Percentiles rank a stretch among this genome's conserved stretches.
phyloP scores from a whole-genome alignment of 2,113 vertebrate species.

The Phyllostomus discolor region DNA sequence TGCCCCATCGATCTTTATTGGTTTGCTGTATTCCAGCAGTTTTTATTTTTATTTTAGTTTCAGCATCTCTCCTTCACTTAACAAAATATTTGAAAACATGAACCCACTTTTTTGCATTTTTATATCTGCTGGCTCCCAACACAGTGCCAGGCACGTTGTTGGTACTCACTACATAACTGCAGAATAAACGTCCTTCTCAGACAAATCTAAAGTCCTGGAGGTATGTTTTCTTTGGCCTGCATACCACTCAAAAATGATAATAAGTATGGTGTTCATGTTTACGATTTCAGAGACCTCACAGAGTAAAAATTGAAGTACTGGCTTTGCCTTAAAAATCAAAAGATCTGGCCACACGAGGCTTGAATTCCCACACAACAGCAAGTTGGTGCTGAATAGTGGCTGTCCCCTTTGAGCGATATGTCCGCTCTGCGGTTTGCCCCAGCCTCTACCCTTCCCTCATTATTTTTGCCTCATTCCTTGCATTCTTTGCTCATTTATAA shows the following conservation, averaged over 20 bases:
- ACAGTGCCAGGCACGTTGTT: not conserved
- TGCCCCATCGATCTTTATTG: fast-evolving
- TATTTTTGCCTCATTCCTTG: not conserved
- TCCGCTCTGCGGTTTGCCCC: not conserved
- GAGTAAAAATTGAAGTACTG: not conserved
- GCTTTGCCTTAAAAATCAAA: not conserved
- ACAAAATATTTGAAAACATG: not conserved
- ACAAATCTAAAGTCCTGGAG: not conserved
- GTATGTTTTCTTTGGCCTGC: not conserved
- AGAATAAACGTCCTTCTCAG: not conserved
- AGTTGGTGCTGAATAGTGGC: not conserved
- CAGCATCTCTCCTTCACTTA: not conserved
- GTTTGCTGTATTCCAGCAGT: no score
- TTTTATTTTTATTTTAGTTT: not conserved
- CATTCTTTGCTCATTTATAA: not conserved
- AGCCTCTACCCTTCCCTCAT: not conserved
- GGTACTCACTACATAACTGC: not conserved
- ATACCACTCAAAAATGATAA: not conserved
- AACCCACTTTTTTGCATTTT: not conserved
- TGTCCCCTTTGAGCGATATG: not conserved
- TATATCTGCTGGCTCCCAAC: not conserved
- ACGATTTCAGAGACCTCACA: not conserved
- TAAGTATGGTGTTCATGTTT: not conserved
- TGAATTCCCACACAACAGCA: not conserved
- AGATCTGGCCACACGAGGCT: not conserved